Evolutionary conservation across 2,888 invertebrate genomes (phyloP), one percentile per base, ranked within the genome.

Genomic region (Hydraecia micacea): DNA sequence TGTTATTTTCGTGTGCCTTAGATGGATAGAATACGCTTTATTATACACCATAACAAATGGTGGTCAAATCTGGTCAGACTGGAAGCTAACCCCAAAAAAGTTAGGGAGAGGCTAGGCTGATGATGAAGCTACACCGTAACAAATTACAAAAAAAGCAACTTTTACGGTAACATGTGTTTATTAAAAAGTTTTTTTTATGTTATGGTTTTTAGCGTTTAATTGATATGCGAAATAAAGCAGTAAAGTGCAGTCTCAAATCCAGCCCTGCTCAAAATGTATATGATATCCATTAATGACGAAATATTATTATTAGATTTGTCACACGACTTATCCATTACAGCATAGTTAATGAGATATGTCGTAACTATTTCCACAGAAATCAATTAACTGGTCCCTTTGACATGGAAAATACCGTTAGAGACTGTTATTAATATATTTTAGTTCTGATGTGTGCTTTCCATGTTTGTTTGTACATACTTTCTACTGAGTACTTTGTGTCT

Each of bases 281-380:
- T 73, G 75, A 79, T 85, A 81, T 79, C 68, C 69, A 79, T 81
- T 86, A 87, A 87, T 85, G 83, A 85, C 79, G 68, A 79, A 83
- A 87, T 85, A 83, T 83, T 86, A 83, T 83, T 86, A 87, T 87
- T 87, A 83, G 79, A 88, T 87, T 87, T 87, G 80, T 88, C 81
- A 77, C 79, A 58, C 36, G 75, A 81, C 74, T 81, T 80, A 83
- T 80, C 78, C 75, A 79, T 80, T 78, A 83, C 77, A 80, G 74
- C 80, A 79, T 69, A 70, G 68, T 67, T 86, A 86, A 88, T 85
- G 72, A 83, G 81, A 87, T 76, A 85, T 72, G 72, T 84, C 75
- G 55, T 55, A 75, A 84, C 84, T 84, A 77, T 73, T 73, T 52
- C 46, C 68, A 66, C 72, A 80, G 82, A 77, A 86, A 84, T 86